Conservation (phyloP, 2,888 invertebrate species). For the Drosophila kanekoi region DNA sequence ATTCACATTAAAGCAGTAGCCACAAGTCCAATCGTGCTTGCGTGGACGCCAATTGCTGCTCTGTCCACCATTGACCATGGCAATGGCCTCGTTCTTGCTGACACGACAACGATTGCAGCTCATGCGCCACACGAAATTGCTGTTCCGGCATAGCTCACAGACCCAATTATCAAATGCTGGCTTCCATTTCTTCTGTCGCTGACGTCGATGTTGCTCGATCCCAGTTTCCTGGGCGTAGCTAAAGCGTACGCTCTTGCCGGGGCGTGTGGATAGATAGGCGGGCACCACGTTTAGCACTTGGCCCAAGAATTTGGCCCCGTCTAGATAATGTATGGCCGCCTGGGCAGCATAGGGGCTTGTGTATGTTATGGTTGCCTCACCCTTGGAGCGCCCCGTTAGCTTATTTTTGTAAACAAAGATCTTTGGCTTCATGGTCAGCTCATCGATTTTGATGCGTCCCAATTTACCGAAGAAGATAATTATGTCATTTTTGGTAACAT, state of each 20-base stretch:
- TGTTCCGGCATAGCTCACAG: slow-evolving; percentile 60
- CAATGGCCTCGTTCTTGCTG: slow-evolving; percentile 28
- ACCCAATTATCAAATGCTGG: slow-evolving; percentile 69
- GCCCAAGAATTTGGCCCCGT: slow-evolving; percentile 57
- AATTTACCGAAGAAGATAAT: slow-evolving; percentile 55
- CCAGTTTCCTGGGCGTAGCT: slow-evolving; percentile 46
- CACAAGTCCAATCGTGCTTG: slow-evolving; percentile 58
- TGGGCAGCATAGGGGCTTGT: slow-evolving; percentile 57
- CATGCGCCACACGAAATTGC: slow-evolving; percentile 71
- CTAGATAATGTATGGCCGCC: slow-evolving; percentile 50
- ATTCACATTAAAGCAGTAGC: slow-evolving; percentile 56
- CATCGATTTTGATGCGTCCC: slow-evolving; percentile 57
- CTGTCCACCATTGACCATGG: not conserved
- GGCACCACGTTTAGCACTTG: slow-evolving; percentile 56
- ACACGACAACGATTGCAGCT: slow-evolving; percentile 62
- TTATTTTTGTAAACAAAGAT: slow-evolving; percentile 73
- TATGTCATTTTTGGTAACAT: slow-evolving; percentile 68
- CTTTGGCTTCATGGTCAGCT: slow-evolving; percentile 56
- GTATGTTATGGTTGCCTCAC: slow-evolving; percentile 71
- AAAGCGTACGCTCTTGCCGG: slow-evolving; percentile 53
- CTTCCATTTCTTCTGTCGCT: slow-evolving; percentile 58
- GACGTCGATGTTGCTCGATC: slow-evolving; percentile 36
- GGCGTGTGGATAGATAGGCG: slow-evolving; percentile 61
- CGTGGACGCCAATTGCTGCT: slow-evolving; percentile 28
- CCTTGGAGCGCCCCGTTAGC: slow-evolving; percentile 67